Evolutionary conservation across 2,888 invertebrate species (phyloP).

Genomic region (Sthenelais limicola): DNA sequence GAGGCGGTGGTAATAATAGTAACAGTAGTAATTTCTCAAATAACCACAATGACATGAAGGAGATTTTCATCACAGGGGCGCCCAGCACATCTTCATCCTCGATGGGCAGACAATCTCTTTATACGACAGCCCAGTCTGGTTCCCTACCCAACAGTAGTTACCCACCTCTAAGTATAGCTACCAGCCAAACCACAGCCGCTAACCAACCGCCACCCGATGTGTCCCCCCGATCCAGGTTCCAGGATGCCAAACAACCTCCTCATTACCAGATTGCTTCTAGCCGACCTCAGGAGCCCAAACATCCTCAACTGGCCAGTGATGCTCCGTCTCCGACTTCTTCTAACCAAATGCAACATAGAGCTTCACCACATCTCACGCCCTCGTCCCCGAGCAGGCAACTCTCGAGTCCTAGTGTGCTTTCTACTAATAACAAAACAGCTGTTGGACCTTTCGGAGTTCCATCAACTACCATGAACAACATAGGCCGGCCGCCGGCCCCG

Average conservation of each 20-base stretch:
- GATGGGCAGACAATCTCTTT: neutral
- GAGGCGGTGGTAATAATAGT: too few species aligned
- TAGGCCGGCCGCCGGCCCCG: constrained; percentile 10
- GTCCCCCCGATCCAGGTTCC: constrained; percentile 48
- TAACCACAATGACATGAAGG: constrained; percentile 19
- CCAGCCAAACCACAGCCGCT: neutral
- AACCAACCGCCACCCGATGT: neutral
- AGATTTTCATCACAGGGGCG: constrained; percentile 48
- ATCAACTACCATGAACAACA: neutral
- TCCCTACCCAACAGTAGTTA: neutral
- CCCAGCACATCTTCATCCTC: constrained; percentile 14
- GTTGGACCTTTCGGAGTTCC: too few species aligned
- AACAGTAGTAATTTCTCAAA: neutral
- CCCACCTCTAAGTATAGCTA: neutral
- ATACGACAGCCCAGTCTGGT: neutral
- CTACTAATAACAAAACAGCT: too few species aligned
- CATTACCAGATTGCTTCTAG: constrained; percentile 42
- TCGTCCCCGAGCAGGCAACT: too few species aligned
- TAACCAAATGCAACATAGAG: too few species aligned
- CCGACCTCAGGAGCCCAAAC: constrained; percentile 36
- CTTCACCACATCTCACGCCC: too few species aligned
- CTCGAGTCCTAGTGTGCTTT: too few species aligned
- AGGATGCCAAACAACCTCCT: neutral
- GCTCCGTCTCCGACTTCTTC: constrained; percentile 83
- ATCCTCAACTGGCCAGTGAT: constrained; percentile 63